Conservation (phyloP, 2,113 vertebrate genomes). For the Dryoscopus gambensis region DNA sequence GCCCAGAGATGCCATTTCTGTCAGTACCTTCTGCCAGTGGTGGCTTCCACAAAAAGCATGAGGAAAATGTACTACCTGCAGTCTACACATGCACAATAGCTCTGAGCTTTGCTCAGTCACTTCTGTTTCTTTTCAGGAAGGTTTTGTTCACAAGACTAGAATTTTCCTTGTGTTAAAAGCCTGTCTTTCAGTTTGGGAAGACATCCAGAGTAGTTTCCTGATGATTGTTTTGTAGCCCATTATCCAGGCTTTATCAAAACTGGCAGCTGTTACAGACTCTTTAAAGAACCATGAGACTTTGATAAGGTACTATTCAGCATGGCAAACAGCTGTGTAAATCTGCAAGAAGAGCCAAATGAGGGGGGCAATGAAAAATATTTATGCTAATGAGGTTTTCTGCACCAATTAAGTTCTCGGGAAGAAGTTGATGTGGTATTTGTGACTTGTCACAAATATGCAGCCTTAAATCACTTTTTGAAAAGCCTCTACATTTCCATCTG, state of each 20-base stretch:
- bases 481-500: not conserved
- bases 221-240: not conserved
- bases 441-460: not conserved
- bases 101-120: not conserved
- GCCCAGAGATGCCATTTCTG: not conserved
- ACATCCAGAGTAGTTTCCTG: not conserved
- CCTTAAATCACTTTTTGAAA: not conserved
- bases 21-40: not conserved
- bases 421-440: not conserved
- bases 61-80: not conserved
- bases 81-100: fast-evolving
- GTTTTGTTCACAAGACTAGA: not conserved
- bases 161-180: not conserved
- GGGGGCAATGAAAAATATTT: not conserved
- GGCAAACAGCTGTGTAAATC: not conserved
- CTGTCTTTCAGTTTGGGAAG: not conserved
- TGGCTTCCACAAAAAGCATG: not conserved
- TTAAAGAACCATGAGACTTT: not conserved
- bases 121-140: not conserved
- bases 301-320: not conserved
- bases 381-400: not conserved
- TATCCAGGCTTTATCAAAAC: not conserved
- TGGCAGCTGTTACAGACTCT: not conserved
- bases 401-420: not conserved
- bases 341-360: not conserved